These are phyloP conservation scores for Sciurus vulgaris DNA, from an alignment of 2,797 vertebrate species.

Conservation along the genomic window DNA sequence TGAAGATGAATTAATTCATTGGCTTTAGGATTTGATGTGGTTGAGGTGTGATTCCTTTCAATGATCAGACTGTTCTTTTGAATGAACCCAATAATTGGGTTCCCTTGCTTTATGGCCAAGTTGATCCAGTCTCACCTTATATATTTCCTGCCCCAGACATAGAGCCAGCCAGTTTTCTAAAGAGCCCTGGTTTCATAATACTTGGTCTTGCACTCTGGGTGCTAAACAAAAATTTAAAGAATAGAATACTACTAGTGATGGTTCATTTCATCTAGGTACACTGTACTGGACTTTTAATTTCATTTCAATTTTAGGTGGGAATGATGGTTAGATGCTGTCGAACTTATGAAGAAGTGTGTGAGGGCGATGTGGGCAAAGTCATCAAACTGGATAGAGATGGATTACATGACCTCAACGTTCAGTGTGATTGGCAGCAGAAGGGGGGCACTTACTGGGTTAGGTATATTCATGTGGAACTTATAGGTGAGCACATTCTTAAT, in stretches of 20 bases:
- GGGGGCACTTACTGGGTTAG: conserved; percentile 99
- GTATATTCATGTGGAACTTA: conserved; percentile 97
- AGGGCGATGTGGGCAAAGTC: conserved; percentile 98
- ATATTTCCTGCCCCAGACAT: not conserved
- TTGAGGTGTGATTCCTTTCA: not conserved
- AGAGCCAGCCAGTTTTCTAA: not conserved
- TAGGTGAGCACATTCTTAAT: conserved; percentile 89
- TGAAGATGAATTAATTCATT: not conserved
- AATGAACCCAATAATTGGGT: not conserved
- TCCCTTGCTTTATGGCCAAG: not conserved
- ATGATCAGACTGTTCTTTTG: not conserved
- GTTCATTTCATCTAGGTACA: not conserved
- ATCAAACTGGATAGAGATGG: conserved; percentile 98
- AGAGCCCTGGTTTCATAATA: not conserved
- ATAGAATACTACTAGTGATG: not conserved
- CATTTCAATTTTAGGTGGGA: conserved; percentile 91
- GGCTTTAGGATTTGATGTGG: not conserved
- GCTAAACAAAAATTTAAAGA: not conserved
- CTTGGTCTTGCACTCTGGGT: not conserved
- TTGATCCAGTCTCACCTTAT: not conserved
- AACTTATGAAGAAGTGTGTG: conserved; percentile 98
- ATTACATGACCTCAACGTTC: conserved; percentile 97
- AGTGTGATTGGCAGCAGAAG: conserved; percentile 99
- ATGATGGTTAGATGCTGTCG: conserved; percentile 99
- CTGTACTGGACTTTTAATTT: not conserved